Evolutionary conservation across 2,113 vertebrate species (phyloP).

Genomic region (Actenoides lindsayi): DNA sequence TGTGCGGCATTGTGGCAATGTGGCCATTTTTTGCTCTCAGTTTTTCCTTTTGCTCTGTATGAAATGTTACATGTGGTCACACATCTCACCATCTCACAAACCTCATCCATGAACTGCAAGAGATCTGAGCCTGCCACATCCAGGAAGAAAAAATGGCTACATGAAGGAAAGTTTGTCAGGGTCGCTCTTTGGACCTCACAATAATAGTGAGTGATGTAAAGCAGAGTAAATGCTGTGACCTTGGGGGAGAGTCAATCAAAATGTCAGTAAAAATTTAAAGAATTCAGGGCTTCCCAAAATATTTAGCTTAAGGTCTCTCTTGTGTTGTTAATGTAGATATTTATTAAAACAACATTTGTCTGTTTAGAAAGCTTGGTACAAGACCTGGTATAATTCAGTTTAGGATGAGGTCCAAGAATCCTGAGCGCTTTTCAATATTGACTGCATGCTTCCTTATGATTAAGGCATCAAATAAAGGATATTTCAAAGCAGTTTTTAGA

Average conservation of each 20-base stretch:
- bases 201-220: neutral
- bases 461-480: neutral
- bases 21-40: neutral
- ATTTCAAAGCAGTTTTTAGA: neutral
- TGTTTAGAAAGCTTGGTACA: neutral
- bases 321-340: neutral
- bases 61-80: neutral
- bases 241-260: neutral
- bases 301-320: neutral
- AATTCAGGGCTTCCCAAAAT: neutral
- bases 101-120: neutral
- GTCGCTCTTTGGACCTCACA: neutral
- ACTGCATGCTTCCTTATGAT: neutral
- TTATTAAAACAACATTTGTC: neutral
- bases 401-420: neutral
- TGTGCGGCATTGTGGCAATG: neutral
- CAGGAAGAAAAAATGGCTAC: neutral
- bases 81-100: neutral
- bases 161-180: neutral
- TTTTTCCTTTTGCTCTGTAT: neutral
- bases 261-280: neutral
- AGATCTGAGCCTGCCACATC: neutral
- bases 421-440: neutral
- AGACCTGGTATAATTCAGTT: neutral
- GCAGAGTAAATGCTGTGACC: neutral